Conservation (phyloP, 2,888 invertebrate species). For the Globia sparganii region DNA sequence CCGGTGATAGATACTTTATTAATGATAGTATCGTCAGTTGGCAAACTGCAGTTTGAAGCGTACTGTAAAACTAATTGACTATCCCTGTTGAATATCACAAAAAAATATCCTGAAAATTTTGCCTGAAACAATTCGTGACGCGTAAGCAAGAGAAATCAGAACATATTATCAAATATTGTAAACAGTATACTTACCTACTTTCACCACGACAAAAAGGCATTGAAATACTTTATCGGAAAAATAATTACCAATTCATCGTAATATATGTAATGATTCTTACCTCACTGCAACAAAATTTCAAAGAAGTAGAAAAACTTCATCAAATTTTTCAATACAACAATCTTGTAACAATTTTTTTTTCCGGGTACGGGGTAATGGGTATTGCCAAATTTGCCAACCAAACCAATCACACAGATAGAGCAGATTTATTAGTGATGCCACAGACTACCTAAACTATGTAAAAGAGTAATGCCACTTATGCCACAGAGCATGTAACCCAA, state of each 20-base stretch:
- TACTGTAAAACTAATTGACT: not conserved
- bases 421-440: too few relatives aligned
- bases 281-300: constrained; percentile 34
- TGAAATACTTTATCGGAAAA: not conserved
- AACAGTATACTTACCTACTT: constrained; percentile 59
- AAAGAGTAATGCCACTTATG: too few relatives aligned
- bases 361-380: too few relatives aligned
- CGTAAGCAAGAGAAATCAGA: constrained; percentile 83
- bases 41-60: constrained; percentile 7
- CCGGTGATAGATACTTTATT: not conserved
- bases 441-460: too few relatives aligned
- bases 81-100: constrained; percentile 8
- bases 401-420: constrained; percentile 23
- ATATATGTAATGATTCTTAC: constrained; percentile 32
- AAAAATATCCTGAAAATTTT: constrained; percentile 59
- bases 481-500: too few relatives aligned
- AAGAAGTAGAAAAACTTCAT: constrained; percentile 28
- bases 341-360: constrained; percentile 35
- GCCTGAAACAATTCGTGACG: constrained; percentile 73
- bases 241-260: not conserved
- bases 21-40: constrained; percentile 36
- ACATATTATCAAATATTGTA: constrained; percentile 57
- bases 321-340: constrained; percentile 39
- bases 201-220: constrained; percentile 52
- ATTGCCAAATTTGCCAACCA: constrained; percentile 58